Conservation (phyloP, 2,888 invertebrate genomes). For the Ptilodon capucinus region DNA sequence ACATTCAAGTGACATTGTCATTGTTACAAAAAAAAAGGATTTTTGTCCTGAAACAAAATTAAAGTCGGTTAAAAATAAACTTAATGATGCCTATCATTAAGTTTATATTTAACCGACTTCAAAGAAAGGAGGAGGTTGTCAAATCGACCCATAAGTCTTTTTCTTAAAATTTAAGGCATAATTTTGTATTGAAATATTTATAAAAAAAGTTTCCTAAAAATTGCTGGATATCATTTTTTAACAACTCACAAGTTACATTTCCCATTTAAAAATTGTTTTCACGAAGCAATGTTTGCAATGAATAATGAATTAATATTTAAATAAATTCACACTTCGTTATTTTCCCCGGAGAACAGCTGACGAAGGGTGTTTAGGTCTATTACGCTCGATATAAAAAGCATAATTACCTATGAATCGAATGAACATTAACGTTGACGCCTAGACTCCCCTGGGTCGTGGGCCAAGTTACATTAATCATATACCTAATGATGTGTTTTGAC, state of each 20-base stretch:
- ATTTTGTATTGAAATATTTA: too few relatives aligned
- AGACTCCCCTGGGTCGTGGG: conserved; percentile 50
- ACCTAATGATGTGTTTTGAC: conserved; percentile 57
- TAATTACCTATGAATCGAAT: conserved; percentile 68
- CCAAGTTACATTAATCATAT: conserved; percentile 60
- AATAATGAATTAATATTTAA: conserved; percentile 13
- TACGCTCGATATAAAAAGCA: conserved; percentile 37
- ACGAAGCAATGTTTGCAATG: not conserved
- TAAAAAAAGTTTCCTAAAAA: not conserved
- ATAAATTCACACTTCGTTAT: conserved; percentile 29
- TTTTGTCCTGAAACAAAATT: too few relatives aligned
- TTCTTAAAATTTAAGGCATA: too few relatives aligned
- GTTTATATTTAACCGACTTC: too few relatives aligned
- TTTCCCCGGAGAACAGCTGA: conserved; percentile 23
- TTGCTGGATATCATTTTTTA: not conserved
- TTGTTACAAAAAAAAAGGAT: too few relatives aligned
- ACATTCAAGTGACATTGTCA: not conserved
- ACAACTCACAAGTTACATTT: not conserved
- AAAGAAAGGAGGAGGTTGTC: too few relatives aligned
- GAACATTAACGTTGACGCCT: conserved; percentile 62
- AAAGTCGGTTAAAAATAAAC: too few relatives aligned
- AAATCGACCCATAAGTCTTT: too few relatives aligned
- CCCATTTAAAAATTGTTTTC: not conserved
- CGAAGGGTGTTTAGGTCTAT: conserved; percentile 40
- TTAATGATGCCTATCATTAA: too few relatives aligned